phyloP scores from a whole-genome alignment of 2,888 invertebrate species.

The Orthosia gothica region DNA sequence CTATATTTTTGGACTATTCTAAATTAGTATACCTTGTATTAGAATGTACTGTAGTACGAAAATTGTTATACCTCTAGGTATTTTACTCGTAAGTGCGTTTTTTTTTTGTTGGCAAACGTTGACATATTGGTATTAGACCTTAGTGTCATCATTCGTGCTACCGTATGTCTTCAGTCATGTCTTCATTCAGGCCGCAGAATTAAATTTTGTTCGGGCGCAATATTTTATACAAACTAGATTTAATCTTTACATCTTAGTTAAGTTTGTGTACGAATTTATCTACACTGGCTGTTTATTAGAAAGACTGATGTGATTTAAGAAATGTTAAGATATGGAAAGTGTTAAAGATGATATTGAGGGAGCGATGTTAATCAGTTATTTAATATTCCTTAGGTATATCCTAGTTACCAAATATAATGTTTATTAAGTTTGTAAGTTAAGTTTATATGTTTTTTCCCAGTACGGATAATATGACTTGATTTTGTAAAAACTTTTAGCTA shows the following conservation, averaged over 20 bases:
- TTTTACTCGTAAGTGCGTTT: not conserved
- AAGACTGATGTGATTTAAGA: conserved; percentile 71
- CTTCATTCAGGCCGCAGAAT: conserved; percentile 35
- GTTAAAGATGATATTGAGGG: conserved; percentile 42
- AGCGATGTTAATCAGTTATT: conserved; percentile 38
- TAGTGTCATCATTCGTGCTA: conserved; percentile 6
- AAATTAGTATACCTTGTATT: conserved; percentile 11
- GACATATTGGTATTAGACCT: conserved; percentile 13
- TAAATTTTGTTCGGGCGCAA: conserved; percentile 44
- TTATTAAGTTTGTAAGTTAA: conserved; percentile 59
- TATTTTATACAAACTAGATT: conserved; percentile 31
- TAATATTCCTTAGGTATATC: conserved; percentile 41
- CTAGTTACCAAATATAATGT: conserved; percentile 63
- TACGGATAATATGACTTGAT: conserved; percentile 21
- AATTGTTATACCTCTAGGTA: not conserved
- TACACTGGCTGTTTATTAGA: conserved; percentile 65
- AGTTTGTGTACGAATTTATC: conserved; percentile 63
- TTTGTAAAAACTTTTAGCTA: conserved; percentile 38
- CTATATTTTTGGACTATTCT: conserved; percentile 5
- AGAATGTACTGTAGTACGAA: not conserved
- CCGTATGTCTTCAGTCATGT: conserved; percentile 5
- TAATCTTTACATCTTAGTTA: conserved; percentile 48
- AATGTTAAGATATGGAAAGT: conserved; percentile 54
- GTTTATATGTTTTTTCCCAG: conserved; percentile 42
- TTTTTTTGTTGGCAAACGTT: not conserved